These are phyloP conservation scores for Palythoa heliodiscus DNA, from an alignment of 92 coral and sea anemone genomes.

Conservation along the genomic window DNA sequence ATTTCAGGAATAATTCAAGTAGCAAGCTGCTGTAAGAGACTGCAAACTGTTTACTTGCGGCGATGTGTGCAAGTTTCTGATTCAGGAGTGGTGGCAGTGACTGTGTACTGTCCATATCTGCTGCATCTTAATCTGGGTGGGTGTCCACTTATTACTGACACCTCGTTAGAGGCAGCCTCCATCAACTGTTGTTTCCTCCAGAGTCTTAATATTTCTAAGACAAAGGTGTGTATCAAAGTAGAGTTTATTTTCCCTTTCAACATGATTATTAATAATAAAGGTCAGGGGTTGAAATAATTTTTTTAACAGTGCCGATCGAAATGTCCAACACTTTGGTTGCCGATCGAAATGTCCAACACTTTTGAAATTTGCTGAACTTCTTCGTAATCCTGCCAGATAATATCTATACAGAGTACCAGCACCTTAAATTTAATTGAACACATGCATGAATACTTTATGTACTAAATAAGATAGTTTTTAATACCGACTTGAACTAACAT, in stretches of 20 bases:
- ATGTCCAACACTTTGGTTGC: no score
- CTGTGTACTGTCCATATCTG: constrained; percentile 69
- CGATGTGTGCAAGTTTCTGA: constrained; percentile 79
- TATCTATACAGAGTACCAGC: no score
- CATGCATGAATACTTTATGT: no score
- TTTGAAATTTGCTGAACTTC: no score
- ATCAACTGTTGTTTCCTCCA: constrained; percentile 67
- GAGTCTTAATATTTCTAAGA: constrained; percentile 82
- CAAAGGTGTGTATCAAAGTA: constrained; percentile 60
- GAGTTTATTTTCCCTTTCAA: background rate
- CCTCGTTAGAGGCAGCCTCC: constrained; percentile 74
- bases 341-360: no score
- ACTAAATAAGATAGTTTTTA: no score
- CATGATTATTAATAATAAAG: no score
- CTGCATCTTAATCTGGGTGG: constrained; percentile 83
- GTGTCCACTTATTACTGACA: constrained; percentile 76
- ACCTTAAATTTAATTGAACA: no score
- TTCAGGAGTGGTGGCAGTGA: constrained; percentile 70
- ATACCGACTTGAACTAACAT: no score
- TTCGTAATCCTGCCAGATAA: no score
- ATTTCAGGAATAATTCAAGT: constrained; percentile 69
- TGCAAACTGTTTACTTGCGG: constrained; percentile 86
- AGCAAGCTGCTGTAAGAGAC: constrained; percentile 60
- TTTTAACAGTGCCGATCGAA: no score
- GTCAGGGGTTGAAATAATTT: no score